phyloP scores from a whole-genome alignment of 2,797 vertebrate species.

The Diglossa cyanea region DNA sequence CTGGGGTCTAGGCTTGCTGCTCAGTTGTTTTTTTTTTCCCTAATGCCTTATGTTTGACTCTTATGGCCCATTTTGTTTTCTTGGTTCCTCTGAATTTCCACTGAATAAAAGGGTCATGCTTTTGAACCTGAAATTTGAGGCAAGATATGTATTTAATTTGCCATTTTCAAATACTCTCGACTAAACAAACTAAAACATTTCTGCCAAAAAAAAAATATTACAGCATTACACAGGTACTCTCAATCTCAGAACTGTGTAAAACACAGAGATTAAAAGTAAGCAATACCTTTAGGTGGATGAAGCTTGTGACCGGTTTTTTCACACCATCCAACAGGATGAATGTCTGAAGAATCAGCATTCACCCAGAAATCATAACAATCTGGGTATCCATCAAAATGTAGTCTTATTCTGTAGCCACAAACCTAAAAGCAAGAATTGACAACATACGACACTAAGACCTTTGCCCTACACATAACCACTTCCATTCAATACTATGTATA shows the following conservation, averaged over 20 bases:
- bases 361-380: conserved; percentile 90
- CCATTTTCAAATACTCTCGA: neutral
- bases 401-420: conserved; percentile 83
- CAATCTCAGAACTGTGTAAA: neutral
- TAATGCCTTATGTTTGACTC: neutral
- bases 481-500: neutral
- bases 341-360: conserved; percentile 84
- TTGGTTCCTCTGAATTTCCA: neutral
- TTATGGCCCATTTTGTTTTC: neutral
- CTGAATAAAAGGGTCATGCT: neutral
- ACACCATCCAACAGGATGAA: conserved; percentile 88
- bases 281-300: conserved; percentile 84
- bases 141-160: neutral
- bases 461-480: neutral
- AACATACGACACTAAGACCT: neutral
- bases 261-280: neutral
- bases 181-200: neutral
- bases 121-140: neutral
- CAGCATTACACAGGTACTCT: neutral
- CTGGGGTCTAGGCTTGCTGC: neutral
- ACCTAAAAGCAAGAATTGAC: conserved; percentile 72
- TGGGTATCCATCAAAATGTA: conserved; percentile 86
- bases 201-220: neutral
- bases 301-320: conserved; percentile 87
- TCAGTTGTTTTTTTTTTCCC: neutral